These are phyloP conservation scores for Xanthorhoe spadicearia DNA, from an alignment of 2,888 invertebrate species.

Conservation along the genomic window DNA sequence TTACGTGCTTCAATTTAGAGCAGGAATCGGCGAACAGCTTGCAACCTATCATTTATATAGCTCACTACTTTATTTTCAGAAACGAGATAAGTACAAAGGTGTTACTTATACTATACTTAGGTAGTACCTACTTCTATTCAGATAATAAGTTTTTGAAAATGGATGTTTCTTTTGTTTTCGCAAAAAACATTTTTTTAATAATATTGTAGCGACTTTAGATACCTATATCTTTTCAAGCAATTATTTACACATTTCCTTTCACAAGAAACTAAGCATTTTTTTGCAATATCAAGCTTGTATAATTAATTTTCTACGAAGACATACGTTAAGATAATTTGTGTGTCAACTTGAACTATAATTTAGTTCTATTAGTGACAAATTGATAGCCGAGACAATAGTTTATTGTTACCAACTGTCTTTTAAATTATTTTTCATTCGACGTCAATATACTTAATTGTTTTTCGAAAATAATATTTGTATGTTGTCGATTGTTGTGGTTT, in stretches of 20 bases:
- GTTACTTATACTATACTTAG: too few relatives aligned
- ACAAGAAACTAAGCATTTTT: slow-evolving; percentile 13
- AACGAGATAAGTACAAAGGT: too few relatives aligned
- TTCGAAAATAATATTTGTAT: neutral
- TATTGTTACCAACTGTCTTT: slow-evolving; percentile 31
- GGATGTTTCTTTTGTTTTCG: too few relatives aligned
- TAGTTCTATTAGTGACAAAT: slow-evolving; percentile 36
- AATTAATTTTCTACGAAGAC: slow-evolving; percentile 25
- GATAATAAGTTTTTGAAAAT: too few relatives aligned
- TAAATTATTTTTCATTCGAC: neutral
- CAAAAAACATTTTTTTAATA: too few relatives aligned
- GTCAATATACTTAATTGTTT: neutral
- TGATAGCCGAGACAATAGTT: slow-evolving; percentile 27
- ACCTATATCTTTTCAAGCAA: neutral
- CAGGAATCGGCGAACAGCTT: neutral
- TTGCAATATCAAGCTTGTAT: slow-evolving; percentile 26
- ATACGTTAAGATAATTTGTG: slow-evolving; percentile 27
- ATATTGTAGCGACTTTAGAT: too few relatives aligned
- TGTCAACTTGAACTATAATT: slow-evolving; percentile 24
- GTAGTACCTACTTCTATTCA: too few relatives aligned
- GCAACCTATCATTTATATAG: slow-evolving; percentile 3
- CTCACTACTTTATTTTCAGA: neutral
- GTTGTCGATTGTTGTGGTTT: neutral
- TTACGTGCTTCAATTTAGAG: too few relatives aligned
- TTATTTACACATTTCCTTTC: neutral